Base-by-base conservation (phyloP, 2,888 invertebrate genomes). In the Lycaena phlaeas region DNA sequence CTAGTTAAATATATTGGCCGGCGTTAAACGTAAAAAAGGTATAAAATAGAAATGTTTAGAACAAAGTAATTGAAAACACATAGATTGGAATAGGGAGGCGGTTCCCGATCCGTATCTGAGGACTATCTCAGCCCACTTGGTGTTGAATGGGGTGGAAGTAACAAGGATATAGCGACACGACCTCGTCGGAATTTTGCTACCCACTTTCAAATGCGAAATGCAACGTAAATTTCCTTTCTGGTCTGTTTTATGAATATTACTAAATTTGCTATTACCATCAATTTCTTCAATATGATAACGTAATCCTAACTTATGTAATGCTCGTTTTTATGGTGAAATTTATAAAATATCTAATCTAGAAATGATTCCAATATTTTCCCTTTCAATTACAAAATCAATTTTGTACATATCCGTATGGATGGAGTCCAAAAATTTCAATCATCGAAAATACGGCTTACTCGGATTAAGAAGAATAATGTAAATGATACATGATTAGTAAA, bases 81-180 rank as follows among this genome's bases (percentile, higher is more conserved):
- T 69, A 67, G 66, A 69, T 70, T 66, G 67, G 57, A 59, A 59
- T 57, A 61, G 60, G 51, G 55, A 59, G 56, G 53, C 53, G 53
- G 52, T 52, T 62, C 18, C 59, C 62, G 70, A 70, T 74, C 64
- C 68, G 64, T 71, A 76, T 74, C 77, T 69, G 76, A 74, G 65
- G 77, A 75, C 78, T 79, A 81, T 81, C 73, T 60, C 79, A 71
- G 61, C 56, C 70, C 82, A 81, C 81, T 82, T 79, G 78, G 58
- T 57, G 56, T 65, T 70, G 74, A 82, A 82, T 78, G 76, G 76
- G 45, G 59, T 61, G 73, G 69, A 76, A 78, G 66, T 73, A 77
- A 79, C 57, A 55, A 57, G 73, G 68, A 74, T 76, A 73, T 67
- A 76, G 68, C 57, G 65, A 62, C 65, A 60, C 65, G 66, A 65